Percentiles rank a stretch among this genome's conserved stretches.
Conservation (phyloP, 2,797 vertebrate genomes). For the Hippocampus kuda region DNA sequence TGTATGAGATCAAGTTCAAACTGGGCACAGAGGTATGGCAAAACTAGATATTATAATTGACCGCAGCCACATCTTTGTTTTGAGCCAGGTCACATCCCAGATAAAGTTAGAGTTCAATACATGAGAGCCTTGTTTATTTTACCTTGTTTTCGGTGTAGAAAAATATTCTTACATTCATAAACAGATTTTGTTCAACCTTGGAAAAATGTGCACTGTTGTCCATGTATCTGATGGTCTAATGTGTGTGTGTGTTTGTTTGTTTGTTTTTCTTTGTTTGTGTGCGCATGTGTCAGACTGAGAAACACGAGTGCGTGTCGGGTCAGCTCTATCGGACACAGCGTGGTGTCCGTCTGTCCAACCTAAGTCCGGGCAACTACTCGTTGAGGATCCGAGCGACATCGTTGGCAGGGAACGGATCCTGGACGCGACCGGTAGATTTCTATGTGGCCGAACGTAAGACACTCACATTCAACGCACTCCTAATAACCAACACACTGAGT, state of each 20-base stretch:
- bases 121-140: too few relatives aligned
- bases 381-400: constrained; percentile 88
- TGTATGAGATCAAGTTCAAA: constrained; percentile 92
- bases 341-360: constrained; percentile 76
- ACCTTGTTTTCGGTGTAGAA: too few relatives aligned
- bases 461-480: background rate
- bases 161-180: background rate
- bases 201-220: background rate
- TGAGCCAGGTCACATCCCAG: background rate
- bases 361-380: constrained; percentile 90
- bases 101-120: background rate
- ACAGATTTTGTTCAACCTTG: background rate
- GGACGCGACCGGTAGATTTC: constrained; percentile 80
- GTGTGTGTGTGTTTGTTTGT: background rate
- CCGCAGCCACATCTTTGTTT: background rate
- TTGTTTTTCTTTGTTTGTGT: background rate
- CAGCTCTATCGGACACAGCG: constrained; percentile 75
- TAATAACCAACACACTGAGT: background rate
- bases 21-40: constrained; percentile 78
- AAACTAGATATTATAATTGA: background rate
- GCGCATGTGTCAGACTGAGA: constrained; percentile 63
- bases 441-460: constrained; percentile 84
- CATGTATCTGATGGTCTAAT: background rate
- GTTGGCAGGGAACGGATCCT: constrained; percentile 89
- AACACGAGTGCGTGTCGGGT: constrained; percentile 85